Evolutionary conservation across 2,113 vertebrate genomes (phyloP).

Genomic region (Eurystomus gularis): DNA sequence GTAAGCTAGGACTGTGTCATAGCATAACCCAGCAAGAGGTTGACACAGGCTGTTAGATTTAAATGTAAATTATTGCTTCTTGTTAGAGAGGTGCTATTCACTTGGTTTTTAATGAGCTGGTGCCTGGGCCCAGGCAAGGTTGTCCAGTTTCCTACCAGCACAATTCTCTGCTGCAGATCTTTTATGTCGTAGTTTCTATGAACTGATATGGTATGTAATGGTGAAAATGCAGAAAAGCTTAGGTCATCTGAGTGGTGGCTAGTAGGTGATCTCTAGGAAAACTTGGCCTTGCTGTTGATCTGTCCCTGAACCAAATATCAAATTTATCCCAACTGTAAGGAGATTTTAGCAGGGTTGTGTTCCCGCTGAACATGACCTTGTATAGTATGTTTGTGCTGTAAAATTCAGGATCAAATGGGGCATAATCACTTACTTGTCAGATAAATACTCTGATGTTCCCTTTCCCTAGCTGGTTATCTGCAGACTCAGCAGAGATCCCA

Average conservation of each 20-base stretch:
- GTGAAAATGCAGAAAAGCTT: neutral
- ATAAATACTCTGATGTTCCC: neutral
- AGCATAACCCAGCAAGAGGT: neutral
- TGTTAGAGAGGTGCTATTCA: neutral
- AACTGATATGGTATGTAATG: neutral
- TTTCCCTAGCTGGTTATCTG: neutral
- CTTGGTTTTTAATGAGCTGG: neutral
- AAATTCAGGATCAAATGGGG: neutral
- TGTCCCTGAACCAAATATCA: neutral
- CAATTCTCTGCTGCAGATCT: neutral
- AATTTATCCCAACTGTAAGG: neutral
- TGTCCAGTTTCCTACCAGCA: neutral
- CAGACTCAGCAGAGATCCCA: neutral
- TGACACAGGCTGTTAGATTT: neutral
- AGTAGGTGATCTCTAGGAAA: neutral
- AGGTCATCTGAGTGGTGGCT: neutral
- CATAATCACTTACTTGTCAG: neutral
- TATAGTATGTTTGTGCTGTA: neutral
- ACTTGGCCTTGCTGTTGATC: fast-evolving
- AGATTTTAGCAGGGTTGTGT: fast-evolving
- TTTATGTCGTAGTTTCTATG: neutral
- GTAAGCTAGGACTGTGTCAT: neutral
- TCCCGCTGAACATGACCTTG: neutral
- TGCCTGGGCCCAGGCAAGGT: neutral
- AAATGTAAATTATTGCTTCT: neutral